Evolutionary conservation across 2,888 invertebrate species (phyloP), one percentile per base, ranked within the genome.

Genomic region (Thecophora atra): DNA sequence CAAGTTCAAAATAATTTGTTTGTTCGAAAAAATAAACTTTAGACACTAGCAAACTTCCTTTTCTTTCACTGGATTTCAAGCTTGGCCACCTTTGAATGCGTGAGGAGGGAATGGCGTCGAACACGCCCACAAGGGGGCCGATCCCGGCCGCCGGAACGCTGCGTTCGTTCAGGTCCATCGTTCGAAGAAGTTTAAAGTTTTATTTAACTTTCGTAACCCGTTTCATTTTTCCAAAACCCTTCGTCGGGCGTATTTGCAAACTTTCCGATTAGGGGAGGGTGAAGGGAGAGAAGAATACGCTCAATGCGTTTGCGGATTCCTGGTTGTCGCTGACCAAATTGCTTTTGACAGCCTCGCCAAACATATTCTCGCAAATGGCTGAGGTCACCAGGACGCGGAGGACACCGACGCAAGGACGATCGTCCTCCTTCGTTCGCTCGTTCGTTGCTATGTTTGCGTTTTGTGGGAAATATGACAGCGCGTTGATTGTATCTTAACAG

Each of bases 401-500:
- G 44, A n/a, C 15, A 42, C 3, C 5, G 26, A 6, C 26, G 24
- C 7, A 24, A 58, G 28, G 58, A 28, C 4, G 54, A 54, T 1
- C n/a, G n/a, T n/a, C n/a, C n/a, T n/a, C n/a, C n/a, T n/a, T n/a
- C n/a, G n/a, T n/a, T n/a, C n/a, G n/a, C n/a, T n/a, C n/a, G n/a
- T n/a, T n/a, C n/a, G n/a, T n/a, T n/a, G n/a, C n/a, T n/a, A 47
- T 52, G 52, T 47, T 60, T 44, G 52, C 15, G 64, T 37, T 44
- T 24, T 62, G 44, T 58, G 37, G 63, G 13, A 70, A 71, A 71
- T 65, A 71, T 71, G 71, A 71, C 71, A 65, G 65, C 58, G 71
- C 44, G 71, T 71, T 71, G 71, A 71, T 71, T 71, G 65, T 71
- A 56, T 71, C 64, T 58, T 70, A 63, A 70, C 62, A 70, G 70